Percentiles rank a stretch among this genome's conserved stretches.
These are phyloP conservation scores for Palloptera scutellata DNA, from an alignment of 2,888 invertebrate species.

Conservation along the genomic window DNA sequence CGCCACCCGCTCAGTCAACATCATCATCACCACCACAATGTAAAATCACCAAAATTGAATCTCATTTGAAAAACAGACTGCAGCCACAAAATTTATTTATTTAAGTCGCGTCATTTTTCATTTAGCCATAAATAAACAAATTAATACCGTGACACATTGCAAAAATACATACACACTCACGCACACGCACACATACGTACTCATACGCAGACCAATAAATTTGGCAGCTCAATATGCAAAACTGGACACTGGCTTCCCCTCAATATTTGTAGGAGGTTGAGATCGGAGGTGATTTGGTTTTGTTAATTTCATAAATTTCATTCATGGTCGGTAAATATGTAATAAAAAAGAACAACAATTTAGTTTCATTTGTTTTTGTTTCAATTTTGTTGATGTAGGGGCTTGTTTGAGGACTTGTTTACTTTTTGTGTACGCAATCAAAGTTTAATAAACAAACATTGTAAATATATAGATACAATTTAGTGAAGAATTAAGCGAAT, in stretches of 20 bases:
- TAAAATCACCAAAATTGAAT: no score
- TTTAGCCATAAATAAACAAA: not conserved
- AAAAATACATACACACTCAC: not conserved
- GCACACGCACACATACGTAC: not conserved
- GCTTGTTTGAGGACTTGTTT: no score
- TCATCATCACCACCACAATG: no score
- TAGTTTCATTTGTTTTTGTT: no score
- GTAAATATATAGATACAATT: no score
- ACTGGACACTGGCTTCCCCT: not conserved
- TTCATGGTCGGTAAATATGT: not conserved
- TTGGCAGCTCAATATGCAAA: not conserved
- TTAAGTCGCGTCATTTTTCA: not conserved
- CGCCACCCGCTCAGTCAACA: no score
- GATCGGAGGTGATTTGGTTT: not conserved
- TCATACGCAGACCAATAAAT: not conserved
- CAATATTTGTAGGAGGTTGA: not conserved
- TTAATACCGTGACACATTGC: not conserved
- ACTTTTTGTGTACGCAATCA: no score
- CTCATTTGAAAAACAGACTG: no score
- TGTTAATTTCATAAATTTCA: constrained; percentile 4
- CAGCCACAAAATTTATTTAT: no score
- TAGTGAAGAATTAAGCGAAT: no score
- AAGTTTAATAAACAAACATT: no score
- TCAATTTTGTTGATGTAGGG: no score
- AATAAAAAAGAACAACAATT: not conserved